A percentile compares a stretch with the other conserved stretches of the same genome.
phyloP scores from a whole-genome alignment of 2,797 vertebrate genomes.

The Sebastes itinus region DNA sequence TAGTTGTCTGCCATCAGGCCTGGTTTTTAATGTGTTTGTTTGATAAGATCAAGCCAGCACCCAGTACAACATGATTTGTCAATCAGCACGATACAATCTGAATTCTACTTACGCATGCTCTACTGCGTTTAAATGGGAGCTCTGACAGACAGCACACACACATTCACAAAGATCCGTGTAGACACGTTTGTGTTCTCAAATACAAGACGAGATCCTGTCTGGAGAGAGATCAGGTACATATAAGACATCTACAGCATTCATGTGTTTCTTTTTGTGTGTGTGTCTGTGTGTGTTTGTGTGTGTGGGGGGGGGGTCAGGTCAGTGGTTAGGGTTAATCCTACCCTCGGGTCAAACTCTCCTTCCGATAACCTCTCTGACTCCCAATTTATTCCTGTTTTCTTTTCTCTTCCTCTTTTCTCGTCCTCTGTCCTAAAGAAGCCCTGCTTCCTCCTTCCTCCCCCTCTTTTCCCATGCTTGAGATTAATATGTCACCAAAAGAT shows the following conservation, averaged over 20 bases:
- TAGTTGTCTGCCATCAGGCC: neutral
- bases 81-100: neutral
- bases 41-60: neutral
- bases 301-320: neutral
- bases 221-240: neutral
- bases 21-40: neutral
- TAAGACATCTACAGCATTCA: neutral
- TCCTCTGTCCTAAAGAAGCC: neutral
- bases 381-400: conserved; percentile 20
- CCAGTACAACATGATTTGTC: neutral
- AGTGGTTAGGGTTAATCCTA: conserved; percentile 34
- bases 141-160: neutral
- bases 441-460: neutral
- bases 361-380: conserved; percentile 44
- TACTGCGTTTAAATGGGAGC: neutral
- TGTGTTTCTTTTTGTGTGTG: neutral
- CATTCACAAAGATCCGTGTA: neutral
- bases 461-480: neutral
- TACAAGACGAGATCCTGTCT: neutral
- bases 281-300: neutral
- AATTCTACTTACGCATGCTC: neutral
- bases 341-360: conserved; percentile 26
- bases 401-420: neutral
- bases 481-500: neutral
- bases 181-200: neutral